A percentile compares a stretch with the other conserved stretches of the same genome.
These are phyloP conservation scores for Oryzias melastigma DNA, from an alignment of 2,113 vertebrate species.

Conservation along the genomic window DNA sequence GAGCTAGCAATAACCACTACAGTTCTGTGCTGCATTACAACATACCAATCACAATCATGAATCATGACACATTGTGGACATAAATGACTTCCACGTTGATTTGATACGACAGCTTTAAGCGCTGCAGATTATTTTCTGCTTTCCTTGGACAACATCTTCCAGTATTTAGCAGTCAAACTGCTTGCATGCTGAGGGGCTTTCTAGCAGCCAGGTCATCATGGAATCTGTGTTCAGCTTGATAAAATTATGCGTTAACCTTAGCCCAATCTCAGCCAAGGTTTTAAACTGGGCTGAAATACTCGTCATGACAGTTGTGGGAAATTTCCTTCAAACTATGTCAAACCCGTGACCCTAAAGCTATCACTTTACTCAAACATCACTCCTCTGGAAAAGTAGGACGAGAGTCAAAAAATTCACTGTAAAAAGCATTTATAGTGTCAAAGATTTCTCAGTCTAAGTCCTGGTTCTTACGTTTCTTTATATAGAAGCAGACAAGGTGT, in stretches of 20 bases:
- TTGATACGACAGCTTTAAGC: slow-evolving; percentile 40
- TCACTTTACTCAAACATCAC: slow-evolving; percentile 27
- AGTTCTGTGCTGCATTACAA: slow-evolving; percentile 52
- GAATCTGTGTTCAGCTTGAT: slow-evolving; percentile 30
- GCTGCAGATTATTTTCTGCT: slow-evolving; percentile 41
- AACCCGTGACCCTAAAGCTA: slow-evolving; percentile 26
- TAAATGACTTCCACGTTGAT: slow-evolving; percentile 38
- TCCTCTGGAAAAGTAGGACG: slow-evolving; percentile 19
- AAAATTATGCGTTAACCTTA: slow-evolving; percentile 38
- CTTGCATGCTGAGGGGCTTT: slow-evolving; percentile 23
- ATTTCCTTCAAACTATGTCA: slow-evolving; percentile 35
- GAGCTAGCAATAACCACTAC: slow-evolving; percentile 10
- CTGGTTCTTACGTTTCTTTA: background rate
- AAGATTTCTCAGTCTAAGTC: background rate
- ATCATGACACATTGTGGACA: slow-evolving; percentile 46
- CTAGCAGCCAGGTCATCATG: slow-evolving; percentile 31
- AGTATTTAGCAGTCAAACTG: slow-evolving; percentile 16
- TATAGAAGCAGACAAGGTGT: slow-evolving; percentile 4
- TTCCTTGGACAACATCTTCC: slow-evolving; percentile 36
- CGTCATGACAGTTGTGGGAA: slow-evolving; percentile 45
- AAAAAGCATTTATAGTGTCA: slow-evolving; percentile 9
- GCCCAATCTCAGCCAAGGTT: slow-evolving; percentile 16
- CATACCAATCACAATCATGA: slow-evolving; percentile 50
- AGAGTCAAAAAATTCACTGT: slow-evolving; percentile 46
- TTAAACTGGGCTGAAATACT: slow-evolving; percentile 47